Conservation (phyloP, 1,140 invertebrate genomes). For the Luehdorfia chinensis region DNA sequence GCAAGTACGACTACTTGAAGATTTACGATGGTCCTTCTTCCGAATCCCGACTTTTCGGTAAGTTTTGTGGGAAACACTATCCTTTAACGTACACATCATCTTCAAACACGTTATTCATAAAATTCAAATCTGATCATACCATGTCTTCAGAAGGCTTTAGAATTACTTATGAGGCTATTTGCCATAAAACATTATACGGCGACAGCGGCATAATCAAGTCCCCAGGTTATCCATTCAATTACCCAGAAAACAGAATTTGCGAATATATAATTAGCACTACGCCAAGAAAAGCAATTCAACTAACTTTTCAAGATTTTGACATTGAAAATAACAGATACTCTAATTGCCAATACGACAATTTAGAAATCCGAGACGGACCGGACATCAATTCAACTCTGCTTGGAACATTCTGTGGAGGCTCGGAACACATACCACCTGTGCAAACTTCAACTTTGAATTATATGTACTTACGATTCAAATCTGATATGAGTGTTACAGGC, state of each 20-base stretch:
- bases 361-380: slow-evolving; percentile 84
- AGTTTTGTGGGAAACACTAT: slow-evolving; percentile 79
- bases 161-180: slow-evolving; percentile 79
- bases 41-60: slow-evolving; percentile 81
- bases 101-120: slow-evolving; percentile 81
- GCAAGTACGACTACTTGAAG: slow-evolving; percentile 82
- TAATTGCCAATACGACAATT: slow-evolving; percentile 51
- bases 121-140: slow-evolving; percentile 81
- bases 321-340: slow-evolving; percentile 77
- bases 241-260: slow-evolving; percentile 83
- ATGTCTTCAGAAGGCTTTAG: slow-evolving; percentile 78
- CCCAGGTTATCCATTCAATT: slow-evolving; percentile 87
- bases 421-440: slow-evolving; percentile 68
- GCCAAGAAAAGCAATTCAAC: slow-evolving; percentile 78
- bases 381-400: slow-evolving; percentile 82
- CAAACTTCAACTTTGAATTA: slow-evolving; percentile 85
- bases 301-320: slow-evolving; percentile 85
- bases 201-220: slow-evolving; percentile 81
- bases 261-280: slow-evolving; percentile 85
- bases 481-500: slow-evolving; percentile 79
- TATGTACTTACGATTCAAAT: slow-evolving; percentile 83
- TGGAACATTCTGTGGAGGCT: slow-evolving; percentile 83
- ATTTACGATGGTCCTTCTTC: slow-evolving; percentile 83
- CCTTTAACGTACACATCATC: slow-evolving; percentile 78
- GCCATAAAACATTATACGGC: slow-evolving; percentile 80